Percentiles rank a stretch among this genome's conserved stretches.
phyloP scores from a whole-genome alignment of 2,888 invertebrate species.

The Bombyx huttoni region DNA sequence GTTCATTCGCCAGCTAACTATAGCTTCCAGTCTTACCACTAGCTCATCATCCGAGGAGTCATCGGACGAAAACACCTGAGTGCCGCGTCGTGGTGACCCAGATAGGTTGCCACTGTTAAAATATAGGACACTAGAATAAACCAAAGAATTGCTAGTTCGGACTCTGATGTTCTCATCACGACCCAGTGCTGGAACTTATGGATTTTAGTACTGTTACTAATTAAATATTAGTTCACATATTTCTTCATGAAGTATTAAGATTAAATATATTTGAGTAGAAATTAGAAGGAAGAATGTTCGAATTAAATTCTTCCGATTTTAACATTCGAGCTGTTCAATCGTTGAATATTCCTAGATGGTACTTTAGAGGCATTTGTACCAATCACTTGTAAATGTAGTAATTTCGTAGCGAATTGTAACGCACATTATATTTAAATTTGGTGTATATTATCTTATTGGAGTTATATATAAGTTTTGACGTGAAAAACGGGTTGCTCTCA shows the following conservation, averaged over 20 bases:
- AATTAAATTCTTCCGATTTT: not conserved
- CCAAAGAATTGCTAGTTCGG: not conserved
- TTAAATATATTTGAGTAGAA: not conserved
- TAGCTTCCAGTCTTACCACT: constrained; percentile 75
- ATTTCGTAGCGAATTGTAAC: constrained; percentile 1
- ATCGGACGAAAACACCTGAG: constrained; percentile 67
- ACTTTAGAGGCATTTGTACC: constrained; percentile 1
- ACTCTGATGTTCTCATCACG: constrained; percentile 8
- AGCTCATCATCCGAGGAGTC: constrained; percentile 73
- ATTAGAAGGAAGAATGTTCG: not conserved
- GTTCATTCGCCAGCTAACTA: constrained; percentile 72
- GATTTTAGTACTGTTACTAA: constrained; percentile 13
- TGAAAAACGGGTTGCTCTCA: not conserved
- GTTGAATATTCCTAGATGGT: constrained; percentile 5
- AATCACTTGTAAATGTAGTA: not conserved
- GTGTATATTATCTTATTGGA: not conserved
- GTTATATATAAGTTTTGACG: not conserved
- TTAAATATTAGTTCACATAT: not conserved
- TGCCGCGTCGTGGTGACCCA: constrained; percentile 61
- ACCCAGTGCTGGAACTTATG: constrained; percentile 41
- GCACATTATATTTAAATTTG: not conserved
- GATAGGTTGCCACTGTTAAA: constrained; percentile 66
- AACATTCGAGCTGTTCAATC: not conserved
- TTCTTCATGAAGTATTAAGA: not conserved
- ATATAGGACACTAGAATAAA: constrained; percentile 54